A percentile compares a stretch with the other conserved stretches of the same genome.
phyloP scores from a whole-genome alignment of 2,888 invertebrate species.

The Machimus rusticus region DNA sequence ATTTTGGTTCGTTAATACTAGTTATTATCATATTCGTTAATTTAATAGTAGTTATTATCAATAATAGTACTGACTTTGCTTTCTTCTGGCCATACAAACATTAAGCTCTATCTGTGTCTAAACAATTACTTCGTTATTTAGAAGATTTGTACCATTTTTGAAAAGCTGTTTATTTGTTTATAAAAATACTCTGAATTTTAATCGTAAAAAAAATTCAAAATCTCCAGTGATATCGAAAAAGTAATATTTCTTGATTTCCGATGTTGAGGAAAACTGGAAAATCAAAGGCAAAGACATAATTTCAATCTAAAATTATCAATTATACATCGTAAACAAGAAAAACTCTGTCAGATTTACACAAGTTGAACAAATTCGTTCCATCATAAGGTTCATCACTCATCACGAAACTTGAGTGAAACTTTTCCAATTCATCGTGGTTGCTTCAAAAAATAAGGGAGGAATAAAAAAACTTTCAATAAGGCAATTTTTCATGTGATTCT shows the following conservation, averaged over 20 bases:
- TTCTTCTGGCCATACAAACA: too few relatives aligned
- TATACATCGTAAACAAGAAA: neutral
- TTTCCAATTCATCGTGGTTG: neutral
- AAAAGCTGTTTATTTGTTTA: too few relatives aligned
- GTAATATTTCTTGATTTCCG: neutral
- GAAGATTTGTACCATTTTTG: too few relatives aligned
- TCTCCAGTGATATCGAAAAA: neutral
- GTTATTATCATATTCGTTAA: too few relatives aligned
- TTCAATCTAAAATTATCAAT: neutral
- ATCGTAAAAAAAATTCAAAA: neutral
- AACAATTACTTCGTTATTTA: too few relatives aligned
- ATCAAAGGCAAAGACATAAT: neutral
- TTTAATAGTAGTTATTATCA: too few relatives aligned
- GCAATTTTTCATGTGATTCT: neutral
- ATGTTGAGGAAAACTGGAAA: neutral
- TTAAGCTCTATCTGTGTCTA: too few relatives aligned
- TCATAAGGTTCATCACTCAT: neutral
- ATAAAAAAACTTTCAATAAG: neutral
- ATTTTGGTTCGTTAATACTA: too few relatives aligned
- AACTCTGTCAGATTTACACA: neutral
- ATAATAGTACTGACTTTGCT: too few relatives aligned
- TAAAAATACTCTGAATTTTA: too few relatives aligned
- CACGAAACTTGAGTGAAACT: neutral
- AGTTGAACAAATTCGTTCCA: neutral
- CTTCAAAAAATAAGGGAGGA: neutral